Evolutionary conservation across 2,888 invertebrate species (phyloP).

Genomic region (Lomographa bimaculata): DNA sequence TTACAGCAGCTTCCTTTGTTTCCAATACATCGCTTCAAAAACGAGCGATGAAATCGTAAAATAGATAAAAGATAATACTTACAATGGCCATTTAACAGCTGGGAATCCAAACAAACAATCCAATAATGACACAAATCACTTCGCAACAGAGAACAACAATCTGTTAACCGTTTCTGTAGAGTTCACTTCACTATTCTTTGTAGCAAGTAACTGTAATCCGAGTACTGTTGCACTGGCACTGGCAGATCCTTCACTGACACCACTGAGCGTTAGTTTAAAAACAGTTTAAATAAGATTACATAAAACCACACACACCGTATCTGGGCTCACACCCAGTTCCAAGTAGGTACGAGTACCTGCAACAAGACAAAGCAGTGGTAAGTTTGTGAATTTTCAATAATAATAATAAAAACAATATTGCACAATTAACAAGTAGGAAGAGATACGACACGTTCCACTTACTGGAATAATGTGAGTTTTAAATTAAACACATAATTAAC

Average conservation of each 20-base stretch:
- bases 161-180: conserved; percentile 44
- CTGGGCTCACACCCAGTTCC: conserved; percentile 81
- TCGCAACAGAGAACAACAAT: conserved; percentile 60
- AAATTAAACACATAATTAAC: conserved; percentile 68
- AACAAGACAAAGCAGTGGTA: conserved; percentile 79
- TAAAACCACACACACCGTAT: conserved; percentile 79
- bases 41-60: neutral
- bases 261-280: conserved; percentile 59
- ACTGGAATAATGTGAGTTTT: conserved; percentile 56
- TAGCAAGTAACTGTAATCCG: conserved; percentile 54
- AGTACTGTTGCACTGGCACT: conserved; percentile 52
- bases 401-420: conserved; percentile 36
- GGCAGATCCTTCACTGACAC: conserved; percentile 43
- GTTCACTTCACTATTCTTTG: conserved; percentile 63
- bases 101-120: conserved; percentile 69
- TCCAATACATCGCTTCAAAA: neutral
- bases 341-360: conserved; percentile 81
- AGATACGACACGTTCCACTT: conserved; percentile 58
- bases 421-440: conserved; percentile 30
- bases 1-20: conserved; percentile 1
- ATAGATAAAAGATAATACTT: conserved; percentile 48
- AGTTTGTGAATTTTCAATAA: conserved; percentile 51
- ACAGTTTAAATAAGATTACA: conserved; percentile 73
- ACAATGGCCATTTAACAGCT: conserved; percentile 67
- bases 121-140: conserved; percentile 71